phyloP scores from a whole-genome alignment of 2,113 vertebrate genomes.

The Amblyopsis rosae region DNA sequence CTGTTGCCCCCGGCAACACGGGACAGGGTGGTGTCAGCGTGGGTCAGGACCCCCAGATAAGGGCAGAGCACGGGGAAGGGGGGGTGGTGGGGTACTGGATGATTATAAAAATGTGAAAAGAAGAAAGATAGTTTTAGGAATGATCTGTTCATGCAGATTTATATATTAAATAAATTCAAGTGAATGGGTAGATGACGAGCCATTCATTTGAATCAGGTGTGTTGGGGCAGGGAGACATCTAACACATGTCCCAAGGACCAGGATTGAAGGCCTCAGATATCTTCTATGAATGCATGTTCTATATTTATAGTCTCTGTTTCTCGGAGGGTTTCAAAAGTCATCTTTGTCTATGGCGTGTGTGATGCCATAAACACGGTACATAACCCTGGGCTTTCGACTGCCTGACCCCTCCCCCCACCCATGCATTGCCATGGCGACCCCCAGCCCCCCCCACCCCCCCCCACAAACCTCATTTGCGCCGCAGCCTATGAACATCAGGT shows the following conservation, averaged over 20 bases:
- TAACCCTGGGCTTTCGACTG: slow-evolving; percentile 19
- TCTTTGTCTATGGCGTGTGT: neutral
- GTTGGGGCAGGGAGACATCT: no score
- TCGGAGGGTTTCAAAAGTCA: neutral
- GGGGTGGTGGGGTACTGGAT: neutral
- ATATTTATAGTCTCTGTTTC: neutral
- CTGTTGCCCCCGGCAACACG: neutral
- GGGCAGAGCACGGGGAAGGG: no score
- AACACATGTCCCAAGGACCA: no score
- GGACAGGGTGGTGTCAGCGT: neutral
- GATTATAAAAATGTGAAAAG: neutral
- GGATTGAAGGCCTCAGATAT: no score
- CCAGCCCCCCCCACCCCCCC: slow-evolving; percentile 55
- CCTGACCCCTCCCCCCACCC: slow-evolving; percentile 54
- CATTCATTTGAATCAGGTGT: no score
- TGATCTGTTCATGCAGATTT: neutral
- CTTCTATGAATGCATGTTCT: no score
- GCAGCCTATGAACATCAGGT: slow-evolving; percentile 66
- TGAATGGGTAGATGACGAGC: no score
- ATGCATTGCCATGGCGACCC: slow-evolving; percentile 30
- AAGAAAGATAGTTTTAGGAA: no score
- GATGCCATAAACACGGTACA: neutral
- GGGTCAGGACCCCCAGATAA: no score
- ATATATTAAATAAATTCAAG: neutral
- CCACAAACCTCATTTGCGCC: slow-evolving; percentile 52